Conservation (phyloP, 2,113 vertebrate genomes). For the Raja brachyura region DNA sequence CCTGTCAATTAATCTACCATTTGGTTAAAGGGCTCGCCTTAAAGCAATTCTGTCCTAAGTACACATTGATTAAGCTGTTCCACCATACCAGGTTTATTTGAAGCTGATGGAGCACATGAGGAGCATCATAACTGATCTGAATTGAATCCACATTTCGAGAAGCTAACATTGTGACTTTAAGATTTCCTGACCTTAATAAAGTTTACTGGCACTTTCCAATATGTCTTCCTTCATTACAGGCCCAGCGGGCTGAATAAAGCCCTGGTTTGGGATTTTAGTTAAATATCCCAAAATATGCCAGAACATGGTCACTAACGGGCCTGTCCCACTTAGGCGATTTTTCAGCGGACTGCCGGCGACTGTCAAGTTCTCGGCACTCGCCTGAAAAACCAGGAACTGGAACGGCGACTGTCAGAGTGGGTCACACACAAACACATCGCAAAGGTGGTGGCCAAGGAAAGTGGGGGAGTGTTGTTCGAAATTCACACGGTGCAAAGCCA, state of each 20-base stretch:
- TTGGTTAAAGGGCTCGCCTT: not conserved
- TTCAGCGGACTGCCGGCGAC: no score
- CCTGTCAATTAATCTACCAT: not conserved
- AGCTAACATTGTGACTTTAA: not conserved
- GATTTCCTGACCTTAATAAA: not conserved
- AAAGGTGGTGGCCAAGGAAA: no score
- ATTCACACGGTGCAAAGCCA: no score
- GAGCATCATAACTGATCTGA: not conserved
- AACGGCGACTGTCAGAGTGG: no score
- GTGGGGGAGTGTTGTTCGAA: no score
- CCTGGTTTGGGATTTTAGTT: no score
- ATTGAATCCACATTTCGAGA: not conserved
- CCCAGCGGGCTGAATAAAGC: not conserved
- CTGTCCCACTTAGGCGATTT: no score
- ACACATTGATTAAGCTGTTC: not conserved
- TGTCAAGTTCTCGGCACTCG: no score
- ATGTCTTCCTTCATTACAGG: not conserved
- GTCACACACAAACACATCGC: no score
- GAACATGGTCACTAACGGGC: not conserved
- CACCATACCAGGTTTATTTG: not conserved
- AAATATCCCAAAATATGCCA: constrained; percentile 13
- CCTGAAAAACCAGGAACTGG: no score
- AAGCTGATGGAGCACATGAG: not conserved
- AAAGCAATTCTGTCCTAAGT: not conserved
- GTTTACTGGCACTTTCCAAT: not conserved